A percentile compares a stretch with the other conserved stretches of the same genome.
phyloP scores from a whole-genome alignment of 2,888 invertebrate genomes.

The Didymodactylos carnosus region DNA sequence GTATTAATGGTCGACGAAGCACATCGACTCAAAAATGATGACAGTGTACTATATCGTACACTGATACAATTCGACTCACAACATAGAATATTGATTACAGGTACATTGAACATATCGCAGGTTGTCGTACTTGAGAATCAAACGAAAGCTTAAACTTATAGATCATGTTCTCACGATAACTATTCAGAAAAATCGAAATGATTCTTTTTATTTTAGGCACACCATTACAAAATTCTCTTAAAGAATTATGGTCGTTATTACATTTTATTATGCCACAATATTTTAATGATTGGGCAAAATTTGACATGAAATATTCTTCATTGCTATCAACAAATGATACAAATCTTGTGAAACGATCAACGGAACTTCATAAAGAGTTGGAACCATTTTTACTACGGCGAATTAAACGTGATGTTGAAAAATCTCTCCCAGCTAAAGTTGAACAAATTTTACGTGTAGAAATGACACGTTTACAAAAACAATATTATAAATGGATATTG shows the following conservation, averaged over 20 bases:
- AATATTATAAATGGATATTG: conserved; percentile 95
- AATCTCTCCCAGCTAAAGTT: conserved; percentile 89
- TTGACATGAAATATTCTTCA: conserved; percentile 60
- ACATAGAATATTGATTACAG: conserved; percentile 58
- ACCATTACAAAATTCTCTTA: conserved; percentile 89
- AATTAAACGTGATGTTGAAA: conserved; percentile 96
- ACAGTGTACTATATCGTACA: conserved; percentile 82
- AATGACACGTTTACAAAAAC: conserved; percentile 89
- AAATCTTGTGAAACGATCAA: conserved; percentile 55
- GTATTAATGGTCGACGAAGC: conserved; percentile 87
- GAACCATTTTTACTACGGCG: conserved; percentile 83
- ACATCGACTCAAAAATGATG: conserved; percentile 90
- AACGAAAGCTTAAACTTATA: too few species aligned
- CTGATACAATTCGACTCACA: conserved; percentile 84
- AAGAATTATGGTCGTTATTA: conserved; percentile 86
- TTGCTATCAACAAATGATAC: conserved; percentile 51
- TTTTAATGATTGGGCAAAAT: conserved; percentile 81
- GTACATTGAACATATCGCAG: too few species aligned
- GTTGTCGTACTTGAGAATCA: too few species aligned
- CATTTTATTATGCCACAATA: conserved; percentile 95
- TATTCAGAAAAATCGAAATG: too few species aligned
- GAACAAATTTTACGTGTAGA: conserved; percentile 94
- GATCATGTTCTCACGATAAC: too few species aligned
- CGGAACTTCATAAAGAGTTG: conserved; percentile 61
- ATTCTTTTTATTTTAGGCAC: too few species aligned